Conservation (phyloP, 1,140 invertebrate genomes). For the Penaeus japonicus region DNA sequence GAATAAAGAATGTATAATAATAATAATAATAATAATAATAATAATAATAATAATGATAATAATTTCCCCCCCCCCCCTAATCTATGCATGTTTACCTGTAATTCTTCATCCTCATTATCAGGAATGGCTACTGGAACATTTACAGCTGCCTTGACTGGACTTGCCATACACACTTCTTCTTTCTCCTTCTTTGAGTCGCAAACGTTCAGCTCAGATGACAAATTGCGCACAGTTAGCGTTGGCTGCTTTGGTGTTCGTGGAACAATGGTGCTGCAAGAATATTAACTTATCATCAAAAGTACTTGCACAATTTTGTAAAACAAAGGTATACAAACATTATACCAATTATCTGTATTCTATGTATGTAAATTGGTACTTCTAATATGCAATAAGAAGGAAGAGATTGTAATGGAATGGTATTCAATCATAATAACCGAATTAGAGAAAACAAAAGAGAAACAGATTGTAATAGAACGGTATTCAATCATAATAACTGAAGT, state of each 20-base stretch:
- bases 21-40: too few relatives aligned
- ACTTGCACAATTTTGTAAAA: too few relatives aligned
- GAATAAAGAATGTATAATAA: too few relatives aligned
- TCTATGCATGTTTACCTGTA: constrained; percentile 28
- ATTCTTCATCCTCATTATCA: constrained; percentile 51
- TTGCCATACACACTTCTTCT: background rate
- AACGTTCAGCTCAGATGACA: constrained; percentile 39
- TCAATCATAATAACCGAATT: background rate
- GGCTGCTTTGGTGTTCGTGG: constrained; percentile 28
- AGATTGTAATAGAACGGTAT: too few relatives aligned
- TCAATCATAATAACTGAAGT: background rate
- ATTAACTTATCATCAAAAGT: too few relatives aligned
- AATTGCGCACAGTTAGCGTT: constrained; percentile 37
- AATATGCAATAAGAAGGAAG: too few relatives aligned
- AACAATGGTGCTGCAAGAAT: background rate
- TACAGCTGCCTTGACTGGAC: constrained; percentile 26
- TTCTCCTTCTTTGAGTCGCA: constrained; percentile 28
- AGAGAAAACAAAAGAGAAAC: background rate
- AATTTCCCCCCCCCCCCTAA: too few relatives aligned
- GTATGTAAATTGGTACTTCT: too few relatives aligned
- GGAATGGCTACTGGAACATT: background rate
- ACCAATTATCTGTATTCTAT: too few relatives aligned
- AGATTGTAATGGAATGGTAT: background rate
- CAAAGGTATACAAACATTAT: too few relatives aligned
- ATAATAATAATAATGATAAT: too few relatives aligned